phyloP scores from a whole-genome alignment of 2,888 invertebrate species.

The Aspidiotus rigidus region DNA sequence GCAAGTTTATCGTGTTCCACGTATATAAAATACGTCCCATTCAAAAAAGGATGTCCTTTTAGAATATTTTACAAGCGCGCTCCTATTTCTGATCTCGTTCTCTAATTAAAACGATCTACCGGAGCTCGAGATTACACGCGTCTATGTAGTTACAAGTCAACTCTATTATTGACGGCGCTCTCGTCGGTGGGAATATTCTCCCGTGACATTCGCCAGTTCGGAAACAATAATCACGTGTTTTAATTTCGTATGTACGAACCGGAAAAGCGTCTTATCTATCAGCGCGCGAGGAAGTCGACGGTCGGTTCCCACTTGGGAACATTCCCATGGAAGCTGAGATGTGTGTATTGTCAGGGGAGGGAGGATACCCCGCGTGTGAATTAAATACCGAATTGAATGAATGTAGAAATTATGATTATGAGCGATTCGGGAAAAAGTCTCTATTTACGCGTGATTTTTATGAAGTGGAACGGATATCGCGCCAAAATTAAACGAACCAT shows the following conservation, averaged over 20 bases:
- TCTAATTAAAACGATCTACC: too few relatives aligned
- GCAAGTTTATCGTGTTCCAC: too few relatives aligned
- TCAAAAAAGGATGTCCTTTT: too few relatives aligned
- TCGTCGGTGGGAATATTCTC: background rate
- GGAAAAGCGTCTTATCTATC: slow-evolving; percentile 5
- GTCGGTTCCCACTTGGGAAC: slow-evolving; percentile 18
- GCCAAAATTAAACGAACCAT: slow-evolving; percentile 31
- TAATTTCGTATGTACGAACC: background rate
- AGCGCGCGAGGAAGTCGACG: slow-evolving; percentile 5
- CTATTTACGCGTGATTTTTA: slow-evolving; percentile 19
- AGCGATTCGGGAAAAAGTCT: slow-evolving; percentile 3
- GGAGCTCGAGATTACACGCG: too few relatives aligned
- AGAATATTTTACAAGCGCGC: too few relatives aligned
- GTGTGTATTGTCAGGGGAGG: background rate
- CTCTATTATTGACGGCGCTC: too few relatives aligned
- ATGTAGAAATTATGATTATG: too few relatives aligned
- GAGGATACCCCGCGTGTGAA: too few relatives aligned
- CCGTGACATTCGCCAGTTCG: background rate
- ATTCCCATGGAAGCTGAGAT: slow-evolving; percentile 12
- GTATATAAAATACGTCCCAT: too few relatives aligned
- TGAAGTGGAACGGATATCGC: slow-evolving; percentile 26
- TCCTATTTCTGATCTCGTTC: too few relatives aligned
- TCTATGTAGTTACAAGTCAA: too few relatives aligned
- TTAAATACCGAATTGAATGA: too few relatives aligned
- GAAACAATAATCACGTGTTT: background rate